These are phyloP conservation scores for Psilopogon haemacephalus DNA, from an alignment of 2,113 vertebrate species.

Conservation along the genomic window DNA sequence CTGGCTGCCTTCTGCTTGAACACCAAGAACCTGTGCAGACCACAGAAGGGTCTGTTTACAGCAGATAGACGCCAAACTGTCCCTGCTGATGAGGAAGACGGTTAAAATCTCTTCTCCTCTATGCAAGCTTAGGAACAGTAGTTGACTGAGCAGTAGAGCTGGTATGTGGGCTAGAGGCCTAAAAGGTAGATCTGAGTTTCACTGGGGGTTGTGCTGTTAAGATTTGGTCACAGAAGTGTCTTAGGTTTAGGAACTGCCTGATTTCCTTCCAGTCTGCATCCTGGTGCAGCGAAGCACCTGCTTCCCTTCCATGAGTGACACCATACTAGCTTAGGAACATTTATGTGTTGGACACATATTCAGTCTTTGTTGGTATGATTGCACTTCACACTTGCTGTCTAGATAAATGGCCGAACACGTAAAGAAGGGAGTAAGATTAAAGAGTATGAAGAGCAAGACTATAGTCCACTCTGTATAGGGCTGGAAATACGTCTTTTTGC, in stretches of 20 bases:
- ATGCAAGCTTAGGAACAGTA: not conserved
- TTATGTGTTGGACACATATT: not conserved
- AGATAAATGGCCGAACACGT: not conserved
- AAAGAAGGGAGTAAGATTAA: not conserved
- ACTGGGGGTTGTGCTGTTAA: not conserved
- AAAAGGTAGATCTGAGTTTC: not conserved
- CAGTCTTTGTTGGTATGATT: not conserved
- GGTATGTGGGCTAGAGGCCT: not conserved
- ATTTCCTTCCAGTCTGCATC: not conserved
- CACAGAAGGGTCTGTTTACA: not conserved
- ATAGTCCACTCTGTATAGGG: not conserved
- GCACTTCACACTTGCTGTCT: not conserved
- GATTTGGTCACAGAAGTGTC: not conserved
- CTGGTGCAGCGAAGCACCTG: not conserved
- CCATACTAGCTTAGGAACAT: too few relatives aligned
- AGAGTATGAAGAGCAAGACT: not conserved
- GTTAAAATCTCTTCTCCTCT: not conserved
- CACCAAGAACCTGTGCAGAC: not conserved
- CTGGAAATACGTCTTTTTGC: not conserved
- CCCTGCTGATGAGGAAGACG: not conserved
- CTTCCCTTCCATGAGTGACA: conserved; percentile 2
- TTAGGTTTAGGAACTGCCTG: not conserved
- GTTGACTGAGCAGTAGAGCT: not conserved
- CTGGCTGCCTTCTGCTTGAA: not conserved
- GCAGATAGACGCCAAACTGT: not conserved